A percentile compares a stretch with the other conserved stretches of the same genome.
These are phyloP conservation scores for Trinectes maculatus DNA, from an alignment of 2,113 vertebrate species.

Conservation along the genomic window DNA sequence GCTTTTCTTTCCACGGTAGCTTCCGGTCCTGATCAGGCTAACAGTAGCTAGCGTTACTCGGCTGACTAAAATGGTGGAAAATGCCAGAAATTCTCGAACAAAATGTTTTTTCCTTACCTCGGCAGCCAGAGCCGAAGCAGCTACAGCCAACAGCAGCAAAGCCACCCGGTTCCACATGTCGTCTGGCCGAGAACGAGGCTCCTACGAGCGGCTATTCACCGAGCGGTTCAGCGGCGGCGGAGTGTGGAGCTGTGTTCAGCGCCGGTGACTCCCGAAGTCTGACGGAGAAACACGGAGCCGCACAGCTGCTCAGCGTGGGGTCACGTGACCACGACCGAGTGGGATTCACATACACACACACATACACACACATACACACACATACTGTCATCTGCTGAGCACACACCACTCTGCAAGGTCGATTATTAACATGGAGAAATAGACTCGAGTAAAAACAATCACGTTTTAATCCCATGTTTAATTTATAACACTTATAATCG, in stretches of 20 bases:
- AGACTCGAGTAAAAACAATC: too few relatives aligned
- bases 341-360: constrained; percentile 40
- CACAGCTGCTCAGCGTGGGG: constrained; percentile 75
- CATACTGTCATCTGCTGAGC: too few relatives aligned
- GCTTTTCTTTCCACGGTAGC: constrained; percentile 5
- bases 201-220: constrained; percentile 37
- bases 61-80: constrained; percentile 54
- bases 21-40: constrained; percentile 39
- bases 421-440: too few relatives aligned
- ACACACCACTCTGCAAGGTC: too few relatives aligned
- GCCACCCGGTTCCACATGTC: constrained; percentile 74
- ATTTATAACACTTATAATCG: constrained; percentile 55
- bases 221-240: neutral
- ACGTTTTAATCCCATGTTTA: constrained; percentile 35
- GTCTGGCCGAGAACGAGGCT: constrained; percentile 38
- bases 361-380: neutral
- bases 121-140: constrained; percentile 63
- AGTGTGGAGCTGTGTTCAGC: constrained; percentile 16
- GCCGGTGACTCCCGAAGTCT: constrained; percentile 70
- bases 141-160: constrained; percentile 73
- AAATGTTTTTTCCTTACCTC: constrained; percentile 74
- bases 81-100: constrained; percentile 6
- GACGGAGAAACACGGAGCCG: constrained; percentile 65
- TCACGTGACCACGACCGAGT: constrained; percentile 77
- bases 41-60: neutral